Evolutionary conservation across 2,113 vertebrate genomes (phyloP), one percentile per base, ranked within the genome.

Genomic region (Cyanoramphus novaezelandiae): DNA sequence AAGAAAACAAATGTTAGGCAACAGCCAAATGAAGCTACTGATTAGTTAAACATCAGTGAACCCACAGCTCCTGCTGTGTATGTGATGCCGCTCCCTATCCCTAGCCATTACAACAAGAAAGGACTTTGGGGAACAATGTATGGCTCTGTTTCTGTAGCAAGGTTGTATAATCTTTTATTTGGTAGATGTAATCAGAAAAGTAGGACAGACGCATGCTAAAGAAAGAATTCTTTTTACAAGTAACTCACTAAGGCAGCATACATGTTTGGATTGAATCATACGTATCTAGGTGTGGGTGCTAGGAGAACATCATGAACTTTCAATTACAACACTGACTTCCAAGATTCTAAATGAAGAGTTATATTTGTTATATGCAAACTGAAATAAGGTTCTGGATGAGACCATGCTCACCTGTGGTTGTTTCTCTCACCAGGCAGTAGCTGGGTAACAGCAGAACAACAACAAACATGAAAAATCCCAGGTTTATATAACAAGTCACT

Each of bases 401-500:
- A 75, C 55, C 24, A 47, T 3, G 0, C 24, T 94, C 55, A 94
- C 93, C 72, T 92, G 86, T 79, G 77, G 81, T 52, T 94, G 72
- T 92, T 97, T 82, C 57, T 71, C 25, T 83, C 60, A 69, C 31
- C 21, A 92, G 76, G 44, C 80, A 86, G 90, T 93, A 95, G 33
- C 86, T 93, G 65, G 80, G 90, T 91, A 96, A 94, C 90, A 69
- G 69, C 57, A 78, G 57, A 35, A 24, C 15, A 47, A 72, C 6
- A 91, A 71, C 9, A 72, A 81, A 39, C 18, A 65, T 16, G n/a
- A 94, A 88, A 94, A 79, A 88, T 79, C 23, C 29, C 31, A 72
- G 39, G 57, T 92, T 95, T 95, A 86, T 33, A 46, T 50, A 90
- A 60, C 95, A 88, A 92, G 57, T 60, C 80, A 84, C n/a, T 88